These are phyloP conservation scores for Brienomyrus longianalis DNA, from an alignment of 2,113 vertebrate species.

Conservation along the genomic window DNA sequence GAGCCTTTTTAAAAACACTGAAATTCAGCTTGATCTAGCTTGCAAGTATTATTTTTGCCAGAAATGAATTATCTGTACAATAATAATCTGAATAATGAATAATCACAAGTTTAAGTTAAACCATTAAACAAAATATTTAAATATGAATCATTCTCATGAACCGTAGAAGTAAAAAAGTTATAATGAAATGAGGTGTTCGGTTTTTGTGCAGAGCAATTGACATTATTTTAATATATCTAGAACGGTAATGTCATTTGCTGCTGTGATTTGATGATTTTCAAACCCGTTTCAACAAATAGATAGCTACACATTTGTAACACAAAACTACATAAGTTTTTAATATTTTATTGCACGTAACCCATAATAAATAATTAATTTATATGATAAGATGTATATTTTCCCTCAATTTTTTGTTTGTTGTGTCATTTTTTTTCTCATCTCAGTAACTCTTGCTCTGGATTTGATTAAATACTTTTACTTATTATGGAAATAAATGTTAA, in stretches of 20 bases:
- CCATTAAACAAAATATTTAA: not conserved
- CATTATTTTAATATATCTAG: not conserved
- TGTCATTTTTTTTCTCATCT: not conserved
- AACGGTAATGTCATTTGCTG: not conserved
- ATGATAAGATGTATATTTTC: not conserved
- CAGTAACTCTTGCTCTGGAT: not conserved
- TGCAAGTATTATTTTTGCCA: not conserved
- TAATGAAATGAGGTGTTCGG: not conserved
- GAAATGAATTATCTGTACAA: not conserved
- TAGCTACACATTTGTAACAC: too few relatives aligned
- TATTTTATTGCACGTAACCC: not conserved
- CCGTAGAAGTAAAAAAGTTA: not conserved
- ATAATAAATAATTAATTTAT: not conserved
- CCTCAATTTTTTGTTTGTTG: not conserved
- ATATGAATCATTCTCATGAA: not conserved
- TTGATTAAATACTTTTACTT: not conserved
- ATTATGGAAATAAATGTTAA: not conserved
- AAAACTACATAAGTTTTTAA: not conserved
- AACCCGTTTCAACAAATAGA: not conserved
- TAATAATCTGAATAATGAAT: too few relatives aligned
- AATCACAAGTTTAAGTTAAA: not conserved
- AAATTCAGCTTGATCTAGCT: not conserved
- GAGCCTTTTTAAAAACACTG: not conserved
- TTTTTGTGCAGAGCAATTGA: not conserved
- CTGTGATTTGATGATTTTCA: not conserved